Evolutionary conservation across 2,888 invertebrate species (phyloP).

Genomic region (Nemurella pictetii): DNA sequence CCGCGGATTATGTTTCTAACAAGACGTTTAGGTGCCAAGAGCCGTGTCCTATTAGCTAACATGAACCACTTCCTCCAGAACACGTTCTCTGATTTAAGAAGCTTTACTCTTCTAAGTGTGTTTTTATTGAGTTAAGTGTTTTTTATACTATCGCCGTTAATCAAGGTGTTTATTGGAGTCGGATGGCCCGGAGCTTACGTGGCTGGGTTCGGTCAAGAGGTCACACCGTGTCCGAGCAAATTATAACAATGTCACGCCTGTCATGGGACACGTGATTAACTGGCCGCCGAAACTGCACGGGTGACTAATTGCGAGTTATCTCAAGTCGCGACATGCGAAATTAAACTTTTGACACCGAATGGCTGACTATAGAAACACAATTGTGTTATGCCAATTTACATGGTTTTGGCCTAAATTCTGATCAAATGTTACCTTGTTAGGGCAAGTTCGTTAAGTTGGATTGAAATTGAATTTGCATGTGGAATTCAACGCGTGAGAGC

Average conservation of each 20-base stretch:
- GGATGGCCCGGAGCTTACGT: not conserved
- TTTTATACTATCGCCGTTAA: not conserved
- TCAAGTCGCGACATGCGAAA: not conserved
- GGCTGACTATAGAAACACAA: not conserved
- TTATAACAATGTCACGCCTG: not conserved
- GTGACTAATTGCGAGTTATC: not conserved
- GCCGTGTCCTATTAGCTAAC: not conserved
- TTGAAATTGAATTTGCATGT: not conserved
- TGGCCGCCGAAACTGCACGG: not conserved
- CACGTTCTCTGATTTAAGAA: not conserved
- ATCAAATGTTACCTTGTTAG: not conserved
- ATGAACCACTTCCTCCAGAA: not conserved
- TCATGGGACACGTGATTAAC: not conserved
- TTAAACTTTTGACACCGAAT: not conserved
- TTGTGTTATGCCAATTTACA: not conserved
- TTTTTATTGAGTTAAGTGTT: not conserved
- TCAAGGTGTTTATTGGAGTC: not conserved
- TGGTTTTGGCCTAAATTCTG: not conserved
- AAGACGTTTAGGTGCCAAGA: not conserved
- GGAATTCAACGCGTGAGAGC: not conserved
- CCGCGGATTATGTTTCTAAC: not conserved
- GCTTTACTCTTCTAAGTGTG: not conserved
- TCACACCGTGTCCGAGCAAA: not conserved
- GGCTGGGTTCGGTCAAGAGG: not conserved
- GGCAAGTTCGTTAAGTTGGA: not conserved